Conservation (phyloP, 2,888 invertebrate species). For the Hypena proboscidalis region DNA sequence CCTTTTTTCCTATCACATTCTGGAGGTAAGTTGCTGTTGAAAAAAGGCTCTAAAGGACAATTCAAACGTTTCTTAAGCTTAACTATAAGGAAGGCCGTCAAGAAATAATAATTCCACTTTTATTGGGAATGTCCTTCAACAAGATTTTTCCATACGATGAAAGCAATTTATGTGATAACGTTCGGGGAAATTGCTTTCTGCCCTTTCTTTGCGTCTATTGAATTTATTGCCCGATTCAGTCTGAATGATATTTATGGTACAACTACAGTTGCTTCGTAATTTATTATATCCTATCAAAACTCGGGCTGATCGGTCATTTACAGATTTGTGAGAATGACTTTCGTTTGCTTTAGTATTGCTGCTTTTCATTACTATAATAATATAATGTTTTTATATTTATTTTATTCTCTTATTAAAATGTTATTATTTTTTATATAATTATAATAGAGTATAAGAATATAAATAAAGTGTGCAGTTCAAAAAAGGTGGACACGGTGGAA, state of each 20-base stretch:
- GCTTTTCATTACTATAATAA: too few relatives aligned
- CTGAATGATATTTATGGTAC: conserved; percentile 72
- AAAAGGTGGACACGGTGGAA: too few relatives aligned
- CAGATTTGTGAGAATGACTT: conserved; percentile 21
- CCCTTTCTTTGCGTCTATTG: conserved; percentile 70
- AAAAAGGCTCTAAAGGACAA: too few relatives aligned
- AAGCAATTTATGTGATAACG: conserved; percentile 82
- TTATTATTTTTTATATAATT: too few relatives aligned
- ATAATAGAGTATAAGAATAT: too few relatives aligned
- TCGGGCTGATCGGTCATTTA: conserved; percentile 21
- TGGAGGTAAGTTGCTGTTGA: too few relatives aligned
- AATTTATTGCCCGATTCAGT: conserved; percentile 76
- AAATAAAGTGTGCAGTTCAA: too few relatives aligned
- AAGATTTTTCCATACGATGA: conserved; percentile 78
- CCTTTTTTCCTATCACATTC: too few relatives aligned
- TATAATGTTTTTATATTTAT: too few relatives aligned
- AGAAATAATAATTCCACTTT: conserved; percentile 63
- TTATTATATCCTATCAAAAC: conserved; percentile 47
- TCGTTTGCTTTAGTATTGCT: conserved; percentile 7
- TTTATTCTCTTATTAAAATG: too few relatives aligned
- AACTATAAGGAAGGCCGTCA: too few relatives aligned
- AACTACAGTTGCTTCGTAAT: conserved; percentile 50
- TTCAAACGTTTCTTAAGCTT: too few relatives aligned
- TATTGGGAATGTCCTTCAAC: conserved; percentile 72
- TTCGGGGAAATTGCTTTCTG: conserved; percentile 76